Evolutionary conservation across 2,797 vertebrate genomes (phyloP), one percentile per base, ranked within the genome.

Genomic region (Melanotaenia trifasciata): DNA sequence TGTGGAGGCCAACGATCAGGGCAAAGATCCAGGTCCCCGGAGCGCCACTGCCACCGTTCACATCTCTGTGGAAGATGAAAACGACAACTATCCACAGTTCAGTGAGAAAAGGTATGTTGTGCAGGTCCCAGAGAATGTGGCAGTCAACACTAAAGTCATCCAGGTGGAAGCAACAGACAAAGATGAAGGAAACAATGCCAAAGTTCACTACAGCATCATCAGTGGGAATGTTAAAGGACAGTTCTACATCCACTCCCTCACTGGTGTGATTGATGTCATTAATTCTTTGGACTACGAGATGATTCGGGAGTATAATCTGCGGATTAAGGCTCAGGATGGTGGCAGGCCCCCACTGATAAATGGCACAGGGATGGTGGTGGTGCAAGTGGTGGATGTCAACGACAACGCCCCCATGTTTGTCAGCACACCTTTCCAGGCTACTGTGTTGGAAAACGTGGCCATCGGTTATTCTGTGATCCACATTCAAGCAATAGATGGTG

Each of bases 401-500:
- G 98, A 99, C 89, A 99, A 99, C 0, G 94, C 96, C 0, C 98
- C 98, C 53, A 98, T 99, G 93, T 99, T 99, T 58, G 97, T 99
- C 67, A 99, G 98, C 89, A 99, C 98, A 47, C 98, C 98, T 0
- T 99, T 99, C 86, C 97, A 99, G 90, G 96, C 97, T 0, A 95
- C 96, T 0, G 98, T 99, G 74, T 90, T 98, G 85, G 98, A 99
- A 84, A 99, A 97, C 0, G 97, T 97, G 50, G 94, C 96, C 0
- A 74, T 97, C 1, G 98, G 98, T 1, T 95, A 99, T 84, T 99
- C 98, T 0, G 96, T 99, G 24, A 93, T 99, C 81, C 98, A 99
- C 78, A 96, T 99, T 61, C 98, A 99, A 90, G 98, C 98, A 0
- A 96, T 98, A 36, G 98, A 99, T 36, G 94, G 96, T 0, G 98